These are phyloP conservation scores for Poicephalus meyeri DNA, from an alignment of 2,113 vertebrate genomes.

Conservation along the genomic window DNA sequence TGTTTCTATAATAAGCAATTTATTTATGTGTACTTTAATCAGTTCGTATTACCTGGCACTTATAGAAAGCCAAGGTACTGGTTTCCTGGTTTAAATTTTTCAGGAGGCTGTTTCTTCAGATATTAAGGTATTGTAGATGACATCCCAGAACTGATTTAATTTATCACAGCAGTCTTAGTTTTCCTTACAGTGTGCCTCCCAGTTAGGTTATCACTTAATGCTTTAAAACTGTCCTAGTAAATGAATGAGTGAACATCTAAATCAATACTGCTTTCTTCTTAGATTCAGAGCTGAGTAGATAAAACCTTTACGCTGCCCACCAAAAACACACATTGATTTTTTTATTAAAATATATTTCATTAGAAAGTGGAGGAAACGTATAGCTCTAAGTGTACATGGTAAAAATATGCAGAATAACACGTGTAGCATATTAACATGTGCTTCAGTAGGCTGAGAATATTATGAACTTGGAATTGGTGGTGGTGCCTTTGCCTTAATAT, in stretches of 20 bases:
- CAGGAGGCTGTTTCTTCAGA: neutral
- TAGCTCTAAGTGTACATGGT: neutral
- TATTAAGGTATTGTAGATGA: neutral
- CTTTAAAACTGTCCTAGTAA: constrained; percentile 35
- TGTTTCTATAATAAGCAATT: neutral
- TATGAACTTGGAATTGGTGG: neutral
- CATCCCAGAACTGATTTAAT: neutral
- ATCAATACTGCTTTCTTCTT: constrained; percentile 16
- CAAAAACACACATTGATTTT: constrained; percentile 43
- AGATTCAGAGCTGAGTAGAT: constrained; percentile 6
- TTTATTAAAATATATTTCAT: constrained; percentile 1
- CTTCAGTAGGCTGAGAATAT: neutral
- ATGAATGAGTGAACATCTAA: constrained; percentile 42
- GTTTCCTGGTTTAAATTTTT: neutral
- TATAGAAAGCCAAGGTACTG: neutral
- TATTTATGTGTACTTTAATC: neutral
- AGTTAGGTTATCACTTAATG: constrained; percentile 31
- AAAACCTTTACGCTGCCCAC: constrained; percentile 1
- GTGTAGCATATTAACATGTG: constrained; percentile 14
- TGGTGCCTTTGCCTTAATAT: neutral
- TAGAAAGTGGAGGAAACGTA: neutral
- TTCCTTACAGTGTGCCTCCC: neutral
- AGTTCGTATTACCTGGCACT: neutral
- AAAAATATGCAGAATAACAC: neutral
- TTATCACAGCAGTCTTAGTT: constrained; percentile 40